These are phyloP conservation scores for Chionomys nivalis DNA, from an alignment of 2,113 vertebrate genomes.

Conservation along the genomic window DNA sequence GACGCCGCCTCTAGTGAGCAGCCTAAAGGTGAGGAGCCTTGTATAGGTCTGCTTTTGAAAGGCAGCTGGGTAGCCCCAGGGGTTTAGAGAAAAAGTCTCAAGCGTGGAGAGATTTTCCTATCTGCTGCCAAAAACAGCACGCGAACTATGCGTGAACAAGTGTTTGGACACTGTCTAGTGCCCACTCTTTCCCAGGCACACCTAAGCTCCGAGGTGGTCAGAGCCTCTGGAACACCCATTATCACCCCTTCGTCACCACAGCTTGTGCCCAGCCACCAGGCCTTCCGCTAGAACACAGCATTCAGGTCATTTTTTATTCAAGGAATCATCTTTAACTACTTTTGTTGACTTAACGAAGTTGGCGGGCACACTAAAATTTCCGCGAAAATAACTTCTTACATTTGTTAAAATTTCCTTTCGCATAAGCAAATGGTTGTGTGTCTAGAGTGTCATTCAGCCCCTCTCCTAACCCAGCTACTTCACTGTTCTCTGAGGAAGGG, in stretches of 20 bases:
- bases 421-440: neutral
- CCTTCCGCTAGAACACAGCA: neutral
- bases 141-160: neutral
- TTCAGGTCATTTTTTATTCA: neutral
- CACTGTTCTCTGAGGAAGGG: neutral
- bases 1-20: neutral
- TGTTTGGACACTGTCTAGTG: neutral
- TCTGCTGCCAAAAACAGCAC: neutral
- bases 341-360: neutral
- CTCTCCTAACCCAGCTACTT: neutral
- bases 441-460: neutral
- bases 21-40: neutral
- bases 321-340: conserved; percentile 4
- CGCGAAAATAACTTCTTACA: neutral
- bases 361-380: neutral
- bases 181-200: neutral
- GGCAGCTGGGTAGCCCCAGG: neutral
- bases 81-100: conserved; percentile 5
- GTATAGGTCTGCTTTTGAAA: conserved; percentile 24
- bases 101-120: neutral
- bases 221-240: neutral
- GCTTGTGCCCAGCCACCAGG: neutral
- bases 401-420: neutral
- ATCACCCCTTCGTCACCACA: neutral
- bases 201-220: neutral